These are phyloP conservation scores for Uloborus diversus DNA, from an alignment of 1,140 invertebrate species.

Conservation along the genomic window DNA sequence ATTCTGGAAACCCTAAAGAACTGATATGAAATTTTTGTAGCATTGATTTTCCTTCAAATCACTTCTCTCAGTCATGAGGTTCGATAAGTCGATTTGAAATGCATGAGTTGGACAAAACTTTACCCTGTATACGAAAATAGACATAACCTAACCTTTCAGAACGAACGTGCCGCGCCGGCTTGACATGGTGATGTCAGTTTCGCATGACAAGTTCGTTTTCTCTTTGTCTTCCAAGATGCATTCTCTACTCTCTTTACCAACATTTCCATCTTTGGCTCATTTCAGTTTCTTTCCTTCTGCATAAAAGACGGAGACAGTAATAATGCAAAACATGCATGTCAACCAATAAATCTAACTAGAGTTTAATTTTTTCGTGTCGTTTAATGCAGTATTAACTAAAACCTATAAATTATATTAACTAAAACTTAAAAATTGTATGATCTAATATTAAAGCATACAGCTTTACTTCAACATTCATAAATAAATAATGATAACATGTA, in stretches of 20 bases:
- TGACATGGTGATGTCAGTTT: constrained; percentile 1
- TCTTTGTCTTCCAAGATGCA: constrained; percentile 27
- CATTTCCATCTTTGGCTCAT: not conserved
- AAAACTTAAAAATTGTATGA: too few relatives aligned
- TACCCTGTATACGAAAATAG: constrained; percentile 41
- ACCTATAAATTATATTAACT: too few relatives aligned
- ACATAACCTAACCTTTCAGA: not conserved
- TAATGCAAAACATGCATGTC: constrained; percentile 35
- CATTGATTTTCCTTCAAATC: constrained; percentile 45
- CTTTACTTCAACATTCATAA: too few relatives aligned
- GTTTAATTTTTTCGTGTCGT: too few relatives aligned
- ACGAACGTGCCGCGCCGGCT: not conserved
- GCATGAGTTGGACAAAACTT: constrained; percentile 51
- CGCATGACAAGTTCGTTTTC: constrained; percentile 33
- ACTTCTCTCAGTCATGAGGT: constrained; percentile 28
- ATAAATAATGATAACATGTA: too few relatives aligned
- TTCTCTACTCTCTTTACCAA: not conserved
- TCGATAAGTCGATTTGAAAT: constrained; percentile 47
- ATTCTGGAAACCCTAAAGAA: too few relatives aligned
- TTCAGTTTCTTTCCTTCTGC: constrained; percentile 8
- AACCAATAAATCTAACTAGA: not conserved
- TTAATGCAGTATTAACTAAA: too few relatives aligned
- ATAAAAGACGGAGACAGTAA: not conserved
- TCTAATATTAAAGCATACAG: too few relatives aligned
- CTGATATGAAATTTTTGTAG: too few relatives aligned